Conservation (phyloP, 1,140 invertebrate genomes). For the Papilio dardanus region DNA sequence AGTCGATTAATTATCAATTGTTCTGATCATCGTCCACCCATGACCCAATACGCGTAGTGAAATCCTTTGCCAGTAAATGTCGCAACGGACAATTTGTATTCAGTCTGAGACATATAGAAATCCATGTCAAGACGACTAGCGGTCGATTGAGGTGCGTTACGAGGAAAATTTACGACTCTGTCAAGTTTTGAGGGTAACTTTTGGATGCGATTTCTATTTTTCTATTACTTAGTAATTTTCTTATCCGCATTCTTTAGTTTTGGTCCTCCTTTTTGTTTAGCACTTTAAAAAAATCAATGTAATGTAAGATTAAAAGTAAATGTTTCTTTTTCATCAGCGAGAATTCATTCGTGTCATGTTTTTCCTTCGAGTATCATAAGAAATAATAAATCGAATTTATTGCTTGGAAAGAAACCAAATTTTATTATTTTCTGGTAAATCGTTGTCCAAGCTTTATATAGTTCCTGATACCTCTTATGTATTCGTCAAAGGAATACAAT, state of each 20-base stretch:
- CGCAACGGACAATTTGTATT: conserved; percentile 75
- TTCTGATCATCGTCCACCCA: conserved; percentile 63
- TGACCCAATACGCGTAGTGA: conserved; percentile 79
- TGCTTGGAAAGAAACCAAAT: neutral
- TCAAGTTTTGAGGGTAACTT: conserved; percentile 47
- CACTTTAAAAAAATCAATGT: neutral
- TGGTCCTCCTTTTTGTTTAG: neutral
- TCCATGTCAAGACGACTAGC: conserved; percentile 79
- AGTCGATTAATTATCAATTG: conserved; percentile 56
- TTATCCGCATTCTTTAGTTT: conserved; percentile 27
- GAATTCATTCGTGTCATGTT: too few relatives aligned
- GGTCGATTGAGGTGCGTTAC: conserved; percentile 63
- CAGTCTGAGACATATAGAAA: conserved; percentile 73
- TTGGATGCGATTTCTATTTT: conserved; percentile 37
- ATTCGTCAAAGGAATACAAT: conserved; percentile 70
- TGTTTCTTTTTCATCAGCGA: neutral
- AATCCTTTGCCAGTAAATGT: conserved; percentile 74
- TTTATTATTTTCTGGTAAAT: conserved; percentile 48
- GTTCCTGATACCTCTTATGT: conserved; percentile 54
- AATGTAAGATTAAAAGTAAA: neutral
- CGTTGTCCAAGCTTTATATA: conserved; percentile 49
- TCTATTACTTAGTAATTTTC: conserved; percentile 21
- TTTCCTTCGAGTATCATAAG: too few relatives aligned
- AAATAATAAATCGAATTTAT: too few relatives aligned
- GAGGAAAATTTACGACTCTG: conserved; percentile 70